Evolutionary conservation across 2,797 vertebrate genomes (phyloP).

Genomic region (Hydrophis major): DNA sequence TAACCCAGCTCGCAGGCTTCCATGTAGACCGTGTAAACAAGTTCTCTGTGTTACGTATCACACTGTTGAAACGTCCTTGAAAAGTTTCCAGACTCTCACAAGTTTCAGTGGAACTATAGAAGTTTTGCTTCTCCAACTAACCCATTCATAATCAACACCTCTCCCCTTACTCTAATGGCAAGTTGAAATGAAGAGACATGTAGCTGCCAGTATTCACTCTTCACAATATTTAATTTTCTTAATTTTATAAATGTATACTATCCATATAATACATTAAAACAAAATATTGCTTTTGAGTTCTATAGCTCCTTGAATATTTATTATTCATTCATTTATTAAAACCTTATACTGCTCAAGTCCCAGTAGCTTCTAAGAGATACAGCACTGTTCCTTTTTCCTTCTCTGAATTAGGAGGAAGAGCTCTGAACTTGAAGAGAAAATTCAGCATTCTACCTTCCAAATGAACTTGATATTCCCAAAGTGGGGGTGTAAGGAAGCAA

Average conservation of each 20-base stretch:
- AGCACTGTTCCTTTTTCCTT: not conserved
- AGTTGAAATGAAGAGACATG: not conserved
- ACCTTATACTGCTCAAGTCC: not conserved
- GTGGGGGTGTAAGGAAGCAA: not conserved
- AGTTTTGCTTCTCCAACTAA: not conserved
- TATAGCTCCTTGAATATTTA: not conserved
- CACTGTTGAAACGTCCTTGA: not conserved
- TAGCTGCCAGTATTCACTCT: not conserved
- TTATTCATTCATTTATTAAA: not conserved
- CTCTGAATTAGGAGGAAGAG: not conserved
- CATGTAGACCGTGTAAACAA: not conserved
- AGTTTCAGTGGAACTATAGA: not conserved
- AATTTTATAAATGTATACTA: too few relatives aligned
- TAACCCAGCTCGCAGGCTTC: not conserved
- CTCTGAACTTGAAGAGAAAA: not conserved
- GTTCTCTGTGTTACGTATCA: not conserved
- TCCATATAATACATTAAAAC: not conserved
- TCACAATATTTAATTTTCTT: not conserved
- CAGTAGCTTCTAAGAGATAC: not conserved
- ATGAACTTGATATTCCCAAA: not conserved
- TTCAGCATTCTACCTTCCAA: not conserved
- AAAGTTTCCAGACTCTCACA: not conserved
- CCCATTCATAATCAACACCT: not conserved
- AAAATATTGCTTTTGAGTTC: not conserved
- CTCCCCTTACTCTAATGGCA: not conserved